These are phyloP conservation scores for Pyrochroa serraticornis DNA, from an alignment of 2,888 invertebrate species.

Conservation along the genomic window DNA sequence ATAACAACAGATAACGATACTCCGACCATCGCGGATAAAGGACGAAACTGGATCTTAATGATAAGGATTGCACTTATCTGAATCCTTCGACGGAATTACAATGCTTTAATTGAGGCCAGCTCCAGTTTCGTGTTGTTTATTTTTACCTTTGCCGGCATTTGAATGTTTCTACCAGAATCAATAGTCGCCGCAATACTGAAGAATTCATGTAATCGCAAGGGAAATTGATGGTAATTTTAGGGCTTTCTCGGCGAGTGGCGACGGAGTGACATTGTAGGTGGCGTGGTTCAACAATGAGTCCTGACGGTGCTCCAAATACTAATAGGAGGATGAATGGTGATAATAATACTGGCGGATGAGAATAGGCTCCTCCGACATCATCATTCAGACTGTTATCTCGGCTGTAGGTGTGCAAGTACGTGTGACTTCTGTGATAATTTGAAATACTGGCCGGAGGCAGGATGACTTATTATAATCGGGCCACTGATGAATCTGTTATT, in stretches of 20 bases:
- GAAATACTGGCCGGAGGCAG: constrained; percentile 3
- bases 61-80: too few relatives aligned
- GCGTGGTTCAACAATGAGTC: constrained; percentile 8
- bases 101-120: too few relatives aligned
- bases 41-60: too few relatives aligned
- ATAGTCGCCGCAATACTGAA: too few relatives aligned
- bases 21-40: too few relatives aligned
- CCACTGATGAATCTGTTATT: constrained; percentile 12
- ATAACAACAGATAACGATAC: too few relatives aligned
- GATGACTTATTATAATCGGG: constrained; percentile 4
- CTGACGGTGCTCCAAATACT: constrained; percentile 23
- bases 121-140: too few relatives aligned
- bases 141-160: too few relatives aligned
- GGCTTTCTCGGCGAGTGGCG: constrained; percentile 21
- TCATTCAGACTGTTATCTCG: constrained; percentile 13
- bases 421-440: constrained; percentile 2
- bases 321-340: constrained; percentile 17
- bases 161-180: too few relatives aligned
- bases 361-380: constrained; percentile 10
- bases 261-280: not conserved
- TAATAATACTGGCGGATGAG: constrained; percentile 10
- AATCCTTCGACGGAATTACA: too few relatives aligned
- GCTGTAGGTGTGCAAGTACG: constrained; percentile 11
- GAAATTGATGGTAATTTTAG: constrained; percentile 24
- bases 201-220: not conserved